Base-by-base conservation (phyloP, 2,797 vertebrate genomes). In the Spea hammondii region DNA sequence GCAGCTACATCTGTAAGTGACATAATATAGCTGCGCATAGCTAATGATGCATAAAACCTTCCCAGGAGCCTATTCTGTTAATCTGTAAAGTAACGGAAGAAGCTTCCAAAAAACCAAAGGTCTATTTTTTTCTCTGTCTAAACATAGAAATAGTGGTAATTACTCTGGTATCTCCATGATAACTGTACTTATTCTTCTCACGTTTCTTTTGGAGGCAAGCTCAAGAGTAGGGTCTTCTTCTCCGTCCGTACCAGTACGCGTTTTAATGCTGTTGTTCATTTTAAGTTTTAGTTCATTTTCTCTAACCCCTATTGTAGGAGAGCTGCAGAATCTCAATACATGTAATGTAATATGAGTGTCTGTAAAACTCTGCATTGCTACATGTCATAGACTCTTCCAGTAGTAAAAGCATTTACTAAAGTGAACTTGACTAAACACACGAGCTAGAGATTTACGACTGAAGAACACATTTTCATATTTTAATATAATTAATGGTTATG, bases 401-500 rank as follows among this genome's bases (percentile, higher is more conserved):
- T 45, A 17, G 60, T 65, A 59, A 62, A 50, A 8, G 12, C 7
- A 47, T 70, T 46, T 77, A 8, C 68, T 62, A 68, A 68, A 50
- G 32, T 5, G 12, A 68, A 68, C 49, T 62, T 46, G 13, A 45
- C 14, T 47, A 69, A 7, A 54, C 8, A 48, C 14, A 60, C 49
- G n/a, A 13, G 74, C 47, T 59, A 47, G 5, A 70, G 48, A 51
- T 64, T 48, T 66, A 44, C 14, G 5, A 12, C 6, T 53, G 44
- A 13, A 79, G 32, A 70, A 70, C 57, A 45, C 66, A 60, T 55
- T 11, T 10, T 62, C 32, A 72, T n/a, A 47, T 59, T 76, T 67
- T 12, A 70, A 46, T 9, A 72, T 72, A 76, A 72, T 72, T 45
- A 75, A 72, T 72, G 62, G 70, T 62, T 67, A 67, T 66, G 46